Percentiles rank a stretch among this genome's conserved stretches.
phyloP scores from a whole-genome alignment of 2,797 vertebrate genomes.

The Staurois parvus region DNA sequence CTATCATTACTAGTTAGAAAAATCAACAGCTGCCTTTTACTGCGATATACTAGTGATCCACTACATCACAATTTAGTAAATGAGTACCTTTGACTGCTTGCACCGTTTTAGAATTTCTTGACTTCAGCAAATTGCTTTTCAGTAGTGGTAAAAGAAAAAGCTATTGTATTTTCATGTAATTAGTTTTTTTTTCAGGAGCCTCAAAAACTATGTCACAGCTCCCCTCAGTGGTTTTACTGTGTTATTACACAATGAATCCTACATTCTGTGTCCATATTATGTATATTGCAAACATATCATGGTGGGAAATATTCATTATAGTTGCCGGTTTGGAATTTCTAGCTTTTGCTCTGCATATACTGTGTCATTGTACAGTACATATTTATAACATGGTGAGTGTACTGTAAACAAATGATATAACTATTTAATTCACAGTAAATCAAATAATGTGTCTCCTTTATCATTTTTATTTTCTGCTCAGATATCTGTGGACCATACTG shows the following conservation, averaged over 20 bases:
- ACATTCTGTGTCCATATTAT: too few species aligned
- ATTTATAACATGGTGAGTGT: too few species aligned
- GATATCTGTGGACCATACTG: too few species aligned
- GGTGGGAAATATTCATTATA: too few species aligned
- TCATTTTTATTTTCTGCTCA: too few species aligned
- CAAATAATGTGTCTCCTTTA: too few species aligned
- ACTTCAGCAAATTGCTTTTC: background rate
- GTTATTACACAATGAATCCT: background rate
- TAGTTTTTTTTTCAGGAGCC: background rate
- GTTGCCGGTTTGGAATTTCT: too few species aligned
- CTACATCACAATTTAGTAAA: background rate
- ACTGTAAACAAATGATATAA: too few species aligned
- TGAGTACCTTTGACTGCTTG: background rate
- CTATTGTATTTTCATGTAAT: background rate
- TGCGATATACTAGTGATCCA: background rate
- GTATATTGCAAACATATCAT: too few species aligned
- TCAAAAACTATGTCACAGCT: background rate
- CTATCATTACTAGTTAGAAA: background rate
- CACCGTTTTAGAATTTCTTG: background rate
- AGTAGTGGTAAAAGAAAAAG: background rate
- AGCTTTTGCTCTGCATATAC: too few species aligned
- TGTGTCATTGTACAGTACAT: too few species aligned
- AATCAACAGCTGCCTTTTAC: background rate
- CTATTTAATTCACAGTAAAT: too few species aligned
- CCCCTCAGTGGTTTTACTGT: slow-evolving; percentile 1